phyloP scores from a whole-genome alignment of 2,888 invertebrate species.

The Eristalis arbustorum region DNA sequence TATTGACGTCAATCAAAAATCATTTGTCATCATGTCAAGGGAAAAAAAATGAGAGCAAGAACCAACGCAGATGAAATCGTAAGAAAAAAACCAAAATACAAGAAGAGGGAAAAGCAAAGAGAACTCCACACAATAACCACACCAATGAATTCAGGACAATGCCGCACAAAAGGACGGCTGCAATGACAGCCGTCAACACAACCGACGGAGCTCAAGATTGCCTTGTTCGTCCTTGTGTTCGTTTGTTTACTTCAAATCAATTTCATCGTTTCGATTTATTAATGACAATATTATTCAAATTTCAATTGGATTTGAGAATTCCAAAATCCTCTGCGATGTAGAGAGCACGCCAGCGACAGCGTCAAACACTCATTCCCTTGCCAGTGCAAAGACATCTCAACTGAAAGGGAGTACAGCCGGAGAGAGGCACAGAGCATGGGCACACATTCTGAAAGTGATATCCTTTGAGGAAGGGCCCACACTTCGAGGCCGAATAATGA shows the following conservation, averaged over 20 bases:
- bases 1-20: conserved; percentile 52
- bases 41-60: conserved; percentile 9
- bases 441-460: conserved; percentile 31
- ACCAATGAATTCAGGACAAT: conserved; percentile 30
- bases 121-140: conserved; percentile 32
- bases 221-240: conserved; percentile 33
- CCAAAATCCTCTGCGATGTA: conserved; percentile 21
- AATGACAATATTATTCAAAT: conserved; percentile 69
- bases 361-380: background rate
- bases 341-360: background rate
- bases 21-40: conserved; percentile 41
- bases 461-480: conserved; percentile 37
- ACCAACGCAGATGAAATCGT: conserved; percentile 46
- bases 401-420: background rate
- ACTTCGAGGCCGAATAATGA: conserved; percentile 52
- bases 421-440: background rate
- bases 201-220: conserved; percentile 27
- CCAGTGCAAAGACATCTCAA: background rate
- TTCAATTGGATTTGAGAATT: conserved; percentile 60
- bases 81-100: conserved; percentile 30
- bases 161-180: conserved; percentile 21
- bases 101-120: conserved; percentile 5
- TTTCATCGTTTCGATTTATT: conserved; percentile 67
- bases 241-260: conserved; percentile 66
- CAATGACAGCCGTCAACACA: background rate